Conservation (phyloP, 2,113 vertebrate species). For the Grus americana region DNA sequence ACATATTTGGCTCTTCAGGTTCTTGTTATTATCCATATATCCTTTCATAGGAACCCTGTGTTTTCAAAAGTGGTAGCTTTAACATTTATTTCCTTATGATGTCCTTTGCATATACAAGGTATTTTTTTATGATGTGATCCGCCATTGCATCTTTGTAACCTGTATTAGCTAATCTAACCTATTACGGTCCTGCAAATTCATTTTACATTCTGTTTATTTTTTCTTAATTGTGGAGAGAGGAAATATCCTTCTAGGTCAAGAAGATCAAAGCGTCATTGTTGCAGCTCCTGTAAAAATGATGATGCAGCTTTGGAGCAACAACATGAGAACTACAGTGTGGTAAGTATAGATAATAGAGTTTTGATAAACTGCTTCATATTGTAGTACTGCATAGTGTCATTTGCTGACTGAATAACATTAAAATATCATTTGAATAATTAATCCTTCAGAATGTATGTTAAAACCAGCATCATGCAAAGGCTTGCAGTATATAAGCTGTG, state of each 20-base stretch:
- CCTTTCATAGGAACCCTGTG: not conserved
- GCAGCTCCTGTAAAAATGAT: not conserved
- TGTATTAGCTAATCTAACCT: not conserved
- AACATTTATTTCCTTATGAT: not conserved
- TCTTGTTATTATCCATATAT: not conserved
- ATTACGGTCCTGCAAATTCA: not conserved
- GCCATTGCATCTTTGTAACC: not conserved
- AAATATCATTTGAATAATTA: not conserved
- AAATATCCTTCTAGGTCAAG: not conserved
- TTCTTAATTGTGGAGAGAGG: slow-evolving; percentile 40
- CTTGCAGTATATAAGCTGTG: not conserved
- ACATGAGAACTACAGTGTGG: slow-evolving; percentile 7
- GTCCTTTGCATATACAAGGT: not conserved
- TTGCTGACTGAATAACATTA: not conserved
- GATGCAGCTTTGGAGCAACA: slow-evolving; percentile 3
- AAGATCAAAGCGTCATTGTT: not conserved
- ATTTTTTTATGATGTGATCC: not conserved
- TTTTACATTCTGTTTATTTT: not conserved
- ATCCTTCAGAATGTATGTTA: not conserved
- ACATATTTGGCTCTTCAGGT: not conserved
- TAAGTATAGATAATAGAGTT: slow-evolving; percentile 29
- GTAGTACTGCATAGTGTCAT: not conserved
- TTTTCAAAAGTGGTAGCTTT: not conserved
- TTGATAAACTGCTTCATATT: not conserved
- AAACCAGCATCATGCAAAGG: not conserved